These are phyloP conservation scores for Nothocercus julius DNA, from an alignment of 2,113 vertebrate species.

Conservation along the genomic window DNA sequence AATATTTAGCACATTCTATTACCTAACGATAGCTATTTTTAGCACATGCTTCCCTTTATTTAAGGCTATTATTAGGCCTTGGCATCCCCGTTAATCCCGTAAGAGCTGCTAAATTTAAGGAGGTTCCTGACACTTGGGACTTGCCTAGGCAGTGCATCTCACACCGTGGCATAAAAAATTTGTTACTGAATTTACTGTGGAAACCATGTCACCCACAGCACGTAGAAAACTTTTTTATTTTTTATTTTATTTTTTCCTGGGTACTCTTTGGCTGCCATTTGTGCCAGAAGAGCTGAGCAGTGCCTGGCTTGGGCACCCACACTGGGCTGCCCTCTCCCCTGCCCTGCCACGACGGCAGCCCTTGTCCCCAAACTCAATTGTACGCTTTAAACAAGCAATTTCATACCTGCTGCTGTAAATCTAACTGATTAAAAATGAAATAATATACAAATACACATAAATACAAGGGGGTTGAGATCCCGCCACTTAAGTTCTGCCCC, in stretches of 20 bases:
- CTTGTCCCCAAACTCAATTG: background rate
- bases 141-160: background rate
- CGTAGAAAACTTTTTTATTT: too few species aligned
- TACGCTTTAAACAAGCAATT: background rate
- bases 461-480: background rate
- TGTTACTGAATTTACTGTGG: background rate
- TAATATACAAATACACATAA: background rate
- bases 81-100: background rate
- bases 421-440: background rate
- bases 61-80: background rate
- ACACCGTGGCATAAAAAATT: background rate
- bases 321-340: fast-evolving
- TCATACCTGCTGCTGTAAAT: background rate
- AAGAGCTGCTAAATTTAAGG: background rate
- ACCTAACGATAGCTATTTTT: too few species aligned
- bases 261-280: background rate
- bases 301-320: fast-evolving
- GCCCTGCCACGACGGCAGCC: fast-evolving
- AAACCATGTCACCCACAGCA: background rate
- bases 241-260: too few species aligned
- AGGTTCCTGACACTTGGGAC: background rate
- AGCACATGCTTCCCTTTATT: background rate
- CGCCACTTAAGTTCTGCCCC: background rate
- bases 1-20: too few species aligned
- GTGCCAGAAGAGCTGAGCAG: background rate